Conservation (phyloP, 2,797 vertebrate species). For the Danio aesculapii region DNA sequence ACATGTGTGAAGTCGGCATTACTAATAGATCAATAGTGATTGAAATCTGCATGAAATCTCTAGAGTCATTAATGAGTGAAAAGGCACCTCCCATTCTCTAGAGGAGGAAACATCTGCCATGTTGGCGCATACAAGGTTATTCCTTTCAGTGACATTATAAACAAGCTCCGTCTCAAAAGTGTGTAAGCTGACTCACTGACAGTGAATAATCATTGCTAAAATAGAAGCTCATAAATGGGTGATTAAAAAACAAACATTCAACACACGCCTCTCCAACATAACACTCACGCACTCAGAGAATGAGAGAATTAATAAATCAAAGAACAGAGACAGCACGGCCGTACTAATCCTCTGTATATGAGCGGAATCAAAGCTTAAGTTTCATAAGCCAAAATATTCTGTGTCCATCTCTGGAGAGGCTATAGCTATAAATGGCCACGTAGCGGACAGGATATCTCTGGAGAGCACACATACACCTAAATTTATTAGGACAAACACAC, state of each 20-base stretch:
- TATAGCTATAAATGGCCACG: conserved; percentile 21
- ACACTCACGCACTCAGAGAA: neutral
- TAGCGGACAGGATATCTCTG: conserved; percentile 17
- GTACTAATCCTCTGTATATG: neutral
- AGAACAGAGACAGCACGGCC: neutral
- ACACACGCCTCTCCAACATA: neutral
- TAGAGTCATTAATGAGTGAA: neutral
- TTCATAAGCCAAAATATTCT: conserved; percentile 20
- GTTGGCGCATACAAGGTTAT: neutral
- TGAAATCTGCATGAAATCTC: neutral
- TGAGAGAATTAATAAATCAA: neutral
- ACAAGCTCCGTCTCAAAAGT: neutral
- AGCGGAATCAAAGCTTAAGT: neutral
- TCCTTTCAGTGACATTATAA: conserved; percentile 14
- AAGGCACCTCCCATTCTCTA: neutral
- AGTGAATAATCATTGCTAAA: neutral
- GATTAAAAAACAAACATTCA: neutral
- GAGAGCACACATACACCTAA: conserved; percentile 31
- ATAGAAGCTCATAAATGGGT: neutral
- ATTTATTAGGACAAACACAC: conserved; percentile 49
- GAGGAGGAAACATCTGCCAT: neutral
- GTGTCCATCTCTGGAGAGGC: conserved; percentile 6
- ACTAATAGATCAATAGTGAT: neutral
- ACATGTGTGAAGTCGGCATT: no score
- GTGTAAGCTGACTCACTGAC: neutral